Base-by-base conservation (phyloP, 1,140 invertebrate genomes). In the Chrysopa pallens region DNA sequence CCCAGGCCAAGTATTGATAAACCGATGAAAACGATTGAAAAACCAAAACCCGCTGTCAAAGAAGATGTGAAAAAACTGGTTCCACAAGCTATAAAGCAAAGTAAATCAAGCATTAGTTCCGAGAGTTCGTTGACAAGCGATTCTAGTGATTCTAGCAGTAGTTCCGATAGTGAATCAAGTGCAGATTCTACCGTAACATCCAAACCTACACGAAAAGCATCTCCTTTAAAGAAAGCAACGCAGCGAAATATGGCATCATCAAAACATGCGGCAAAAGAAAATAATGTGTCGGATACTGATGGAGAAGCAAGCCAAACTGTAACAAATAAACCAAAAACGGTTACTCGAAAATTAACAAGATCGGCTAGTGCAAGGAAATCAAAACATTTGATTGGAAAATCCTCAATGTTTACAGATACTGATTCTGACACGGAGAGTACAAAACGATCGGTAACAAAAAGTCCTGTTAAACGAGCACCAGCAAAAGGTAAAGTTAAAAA, bases 391-490 rank as follows among this genome's bases (percentile, higher is more conserved):
- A 46, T 62, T 6, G 68, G 68, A 6, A 64, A 62, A 49, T 57
- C 52, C 17, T 57, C 52, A 23, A 56, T 57, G 6, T 63, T 59
- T 45, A 62, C 52, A 14, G 68, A 72, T 38, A 62, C 63, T 3
- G 68, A 72, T 38, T 61, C 63, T 1, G 64, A 68, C 38, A 56
- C 57, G 0, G 62, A 62, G 43, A 64, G 61, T 42, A 62, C 53
- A 36, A 73, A 73, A 50, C 60, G 68, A 42, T 68, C 68, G 9
- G 50, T 66, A 4, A 67, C 68, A 52, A 68, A 77, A 59, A 69
- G 76, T 48, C 64, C 73, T 17, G 70, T 70, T 8, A 80, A 80
- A 57, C 68, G 73, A 50, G 63, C 69, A 6, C 59, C 60, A 4
- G 57, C 54, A 8, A 62, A 63, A 50, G 60, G 63, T 36, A 54